Evolutionary conservation across 2,888 invertebrate species (phyloP).

Genomic region (Heliconius ismenius): DNA sequence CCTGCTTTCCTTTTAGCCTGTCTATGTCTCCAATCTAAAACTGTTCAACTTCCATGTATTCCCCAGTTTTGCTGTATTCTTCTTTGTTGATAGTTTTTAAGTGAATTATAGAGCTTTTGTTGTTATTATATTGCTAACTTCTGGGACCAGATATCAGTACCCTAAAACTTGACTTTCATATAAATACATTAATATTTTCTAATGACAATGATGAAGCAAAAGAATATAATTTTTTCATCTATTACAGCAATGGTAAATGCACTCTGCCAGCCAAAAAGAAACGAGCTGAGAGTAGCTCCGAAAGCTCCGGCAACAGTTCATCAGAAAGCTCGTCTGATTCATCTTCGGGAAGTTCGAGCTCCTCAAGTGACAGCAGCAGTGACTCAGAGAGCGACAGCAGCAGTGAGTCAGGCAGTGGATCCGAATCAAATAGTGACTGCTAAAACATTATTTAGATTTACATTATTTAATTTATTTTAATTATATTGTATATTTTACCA

Average conservation of each 20-base stretch:
- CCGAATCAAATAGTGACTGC: slow-evolving; percentile 59
- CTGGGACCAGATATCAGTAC: neutral
- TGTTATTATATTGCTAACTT: neutral
- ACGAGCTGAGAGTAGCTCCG: slow-evolving; percentile 59
- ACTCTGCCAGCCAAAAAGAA: slow-evolving; percentile 72
- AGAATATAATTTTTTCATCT: slow-evolving; percentile 1
- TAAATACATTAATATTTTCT: neutral
- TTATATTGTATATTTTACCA: slow-evolving; percentile 7
- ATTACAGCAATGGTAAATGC: slow-evolving; percentile 64
- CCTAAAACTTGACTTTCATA: neutral
- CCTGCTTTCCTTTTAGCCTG: neutral
- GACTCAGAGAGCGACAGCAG: slow-evolving; percentile 55
- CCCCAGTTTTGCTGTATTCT: neutral
- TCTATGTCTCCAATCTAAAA: neutral
- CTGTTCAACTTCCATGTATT: neutral
- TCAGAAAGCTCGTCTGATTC: slow-evolving; percentile 64
- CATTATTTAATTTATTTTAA: slow-evolving; percentile 18
- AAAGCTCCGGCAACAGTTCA: slow-evolving; percentile 60
- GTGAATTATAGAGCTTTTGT: neutral
- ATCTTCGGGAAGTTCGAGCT: slow-evolving; percentile 60
- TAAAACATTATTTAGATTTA: slow-evolving; percentile 36
- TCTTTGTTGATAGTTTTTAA: too few relatives aligned
- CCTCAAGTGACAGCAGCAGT: slow-evolving; percentile 63
- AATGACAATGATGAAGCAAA: too few relatives aligned
- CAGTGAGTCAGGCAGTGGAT: slow-evolving; percentile 55